These are phyloP conservation scores for Mobula birostris DNA, from an alignment of 2,113 vertebrate genomes.

Conservation along the genomic window DNA sequence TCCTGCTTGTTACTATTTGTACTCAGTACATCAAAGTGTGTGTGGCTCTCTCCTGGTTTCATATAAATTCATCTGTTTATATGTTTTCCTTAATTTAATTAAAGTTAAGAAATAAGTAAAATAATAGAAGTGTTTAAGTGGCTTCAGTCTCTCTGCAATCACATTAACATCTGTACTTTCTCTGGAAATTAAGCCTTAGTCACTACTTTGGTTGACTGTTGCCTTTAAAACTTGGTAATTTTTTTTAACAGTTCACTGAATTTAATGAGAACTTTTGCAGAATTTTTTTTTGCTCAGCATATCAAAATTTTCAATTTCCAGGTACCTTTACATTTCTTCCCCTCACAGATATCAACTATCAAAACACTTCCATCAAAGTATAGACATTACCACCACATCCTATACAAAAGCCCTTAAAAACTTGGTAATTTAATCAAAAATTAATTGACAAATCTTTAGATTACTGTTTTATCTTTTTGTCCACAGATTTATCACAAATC, in stretches of 20 bases:
- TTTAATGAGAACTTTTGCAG: no score
- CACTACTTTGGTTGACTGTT: neutral
- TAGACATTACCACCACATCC: no score
- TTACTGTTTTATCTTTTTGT: neutral
- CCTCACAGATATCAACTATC: no score
- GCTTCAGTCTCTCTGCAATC: neutral
- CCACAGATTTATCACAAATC: neutral
- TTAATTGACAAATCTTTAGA: no score
- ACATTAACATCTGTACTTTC: neutral
- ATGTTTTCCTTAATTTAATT: neutral
- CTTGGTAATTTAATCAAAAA: neutral
- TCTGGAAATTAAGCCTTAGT: neutral
- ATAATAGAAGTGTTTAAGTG: neutral
- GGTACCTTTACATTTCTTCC: no score
- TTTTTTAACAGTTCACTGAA: no score
- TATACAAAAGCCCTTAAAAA: neutral
- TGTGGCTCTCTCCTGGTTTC: constrained; percentile 47
- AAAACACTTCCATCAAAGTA: no score
- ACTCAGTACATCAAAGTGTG: constrained; percentile 54
- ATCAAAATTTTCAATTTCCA: no score
- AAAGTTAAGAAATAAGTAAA: constrained; percentile 15
- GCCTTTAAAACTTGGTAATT: neutral
- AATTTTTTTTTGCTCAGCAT: no score
- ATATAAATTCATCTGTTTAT: constrained; percentile 44
- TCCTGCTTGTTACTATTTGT: constrained; percentile 48